phyloP scores from a whole-genome alignment of 2,113 vertebrate genomes.

The Paralichthys olivaceus region DNA sequence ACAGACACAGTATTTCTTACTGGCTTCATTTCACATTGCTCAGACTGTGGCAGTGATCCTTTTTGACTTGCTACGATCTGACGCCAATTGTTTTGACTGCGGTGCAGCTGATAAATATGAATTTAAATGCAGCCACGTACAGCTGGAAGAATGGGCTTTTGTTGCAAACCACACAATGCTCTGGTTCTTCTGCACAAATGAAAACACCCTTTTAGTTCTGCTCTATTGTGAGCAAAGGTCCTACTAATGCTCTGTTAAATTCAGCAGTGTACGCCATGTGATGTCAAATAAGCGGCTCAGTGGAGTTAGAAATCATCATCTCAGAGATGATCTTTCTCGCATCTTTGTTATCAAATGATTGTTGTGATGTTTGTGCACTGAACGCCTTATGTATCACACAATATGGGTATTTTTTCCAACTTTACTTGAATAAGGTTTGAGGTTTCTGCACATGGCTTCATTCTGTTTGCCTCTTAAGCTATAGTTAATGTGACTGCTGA shows the following conservation, averaged over 20 bases:
- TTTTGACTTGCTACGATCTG: constrained; percentile 10
- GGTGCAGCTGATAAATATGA: constrained; percentile 31
- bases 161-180: constrained; percentile 16
- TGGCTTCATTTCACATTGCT: constrained; percentile 50
- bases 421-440: neutral
- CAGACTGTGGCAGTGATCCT: constrained; percentile 33
- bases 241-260: constrained; percentile 3
- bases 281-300: constrained; percentile 7
- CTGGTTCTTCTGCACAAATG: constrained; percentile 17
- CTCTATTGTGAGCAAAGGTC: constrained; percentile 12
- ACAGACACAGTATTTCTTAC: constrained; percentile 18
- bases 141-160: constrained; percentile 44
- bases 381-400: neutral
- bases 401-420: neutral
- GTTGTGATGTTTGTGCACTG: neutral
- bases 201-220: neutral
- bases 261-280: constrained; percentile 21
- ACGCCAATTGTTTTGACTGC: constrained; percentile 19
- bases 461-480: neutral
- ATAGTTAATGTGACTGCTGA: neutral
- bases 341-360: neutral
- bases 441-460: neutral
- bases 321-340: neutral
- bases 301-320: neutral
- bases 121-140: constrained; percentile 33